These are phyloP conservation scores for Neotoma lepida DNA, from an alignment of 2,113 vertebrate genomes.

Conservation along the genomic window DNA sequence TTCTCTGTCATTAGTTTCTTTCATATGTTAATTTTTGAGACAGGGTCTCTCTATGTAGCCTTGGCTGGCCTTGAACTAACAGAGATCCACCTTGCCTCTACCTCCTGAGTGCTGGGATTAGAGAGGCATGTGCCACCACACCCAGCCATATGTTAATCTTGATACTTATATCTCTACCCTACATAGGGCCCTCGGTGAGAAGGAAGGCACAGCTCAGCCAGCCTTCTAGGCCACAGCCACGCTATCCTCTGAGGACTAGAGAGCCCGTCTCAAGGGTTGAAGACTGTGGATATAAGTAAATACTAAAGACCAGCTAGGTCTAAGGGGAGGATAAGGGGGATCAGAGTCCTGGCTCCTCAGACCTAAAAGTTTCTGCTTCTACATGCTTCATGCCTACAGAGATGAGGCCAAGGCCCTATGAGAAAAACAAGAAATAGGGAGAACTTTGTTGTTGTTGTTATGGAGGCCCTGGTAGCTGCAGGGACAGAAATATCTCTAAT, in stretches of 20 bases:
- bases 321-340: background rate
- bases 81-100: background rate
- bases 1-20: background rate
- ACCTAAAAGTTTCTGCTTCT: conserved; percentile 35
- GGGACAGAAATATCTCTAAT: conserved; percentile 67
- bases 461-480: conserved; percentile 23
- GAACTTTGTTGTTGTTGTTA: conserved; percentile 46
- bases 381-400: background rate
- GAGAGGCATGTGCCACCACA: background rate
- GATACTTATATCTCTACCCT: background rate
- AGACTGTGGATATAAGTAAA: background rate
- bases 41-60: background rate
- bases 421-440: conserved; percentile 35
- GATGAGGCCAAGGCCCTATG: background rate
- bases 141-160: background rate
- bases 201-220: background rate
- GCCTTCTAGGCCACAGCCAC: background rate
- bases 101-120: background rate
- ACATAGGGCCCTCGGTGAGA: background rate
- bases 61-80: background rate
- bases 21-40: background rate
- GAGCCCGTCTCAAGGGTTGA: background rate
- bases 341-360: background rate
- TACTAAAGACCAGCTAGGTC: background rate
- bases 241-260: background rate